phyloP scores from a whole-genome alignment of 2,888 invertebrate species.

The Callimorpha dominula region DNA sequence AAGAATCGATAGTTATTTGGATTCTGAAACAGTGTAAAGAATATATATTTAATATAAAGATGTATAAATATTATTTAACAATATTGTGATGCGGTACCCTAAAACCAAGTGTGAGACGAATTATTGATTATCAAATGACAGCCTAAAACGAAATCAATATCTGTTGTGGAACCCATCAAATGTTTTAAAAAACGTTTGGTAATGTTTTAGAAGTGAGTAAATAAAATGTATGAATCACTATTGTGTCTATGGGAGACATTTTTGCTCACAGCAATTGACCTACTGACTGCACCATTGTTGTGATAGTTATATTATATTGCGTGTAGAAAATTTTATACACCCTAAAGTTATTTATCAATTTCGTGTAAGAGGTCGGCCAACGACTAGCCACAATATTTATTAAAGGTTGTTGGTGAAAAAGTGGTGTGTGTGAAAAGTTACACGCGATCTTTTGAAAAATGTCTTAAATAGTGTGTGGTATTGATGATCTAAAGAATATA shows the following conservation, averaged over 20 bases:
- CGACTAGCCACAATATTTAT: neutral
- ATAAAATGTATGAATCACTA: neutral
- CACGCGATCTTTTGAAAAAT: neutral
- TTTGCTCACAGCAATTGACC: neutral
- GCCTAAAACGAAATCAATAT: conserved; percentile 1
- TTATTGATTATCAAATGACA: neutral
- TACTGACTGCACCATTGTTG: conserved; percentile 1
- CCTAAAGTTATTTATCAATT: too few species aligned
- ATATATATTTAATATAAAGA: too few species aligned
- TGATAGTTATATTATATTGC: neutral
- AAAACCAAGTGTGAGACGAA: neutral
- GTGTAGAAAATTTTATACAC: neutral
- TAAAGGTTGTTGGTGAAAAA: too few species aligned
- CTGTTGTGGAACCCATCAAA: neutral
- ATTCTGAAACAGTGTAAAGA: too few species aligned
- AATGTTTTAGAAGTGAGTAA: neutral
- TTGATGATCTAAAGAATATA: too few species aligned
- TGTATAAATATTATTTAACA: too few species aligned
- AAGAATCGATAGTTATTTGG: too few species aligned
- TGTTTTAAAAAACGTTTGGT: neutral
- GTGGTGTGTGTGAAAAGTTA: too few species aligned
- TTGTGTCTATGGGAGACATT: conserved; percentile 8
- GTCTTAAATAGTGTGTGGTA: too few species aligned
- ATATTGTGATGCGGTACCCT: neutral
- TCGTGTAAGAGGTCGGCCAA: neutral